Base-by-base conservation (phyloP, 2,113 vertebrate genomes). In the Larimichthys crocea region DNA sequence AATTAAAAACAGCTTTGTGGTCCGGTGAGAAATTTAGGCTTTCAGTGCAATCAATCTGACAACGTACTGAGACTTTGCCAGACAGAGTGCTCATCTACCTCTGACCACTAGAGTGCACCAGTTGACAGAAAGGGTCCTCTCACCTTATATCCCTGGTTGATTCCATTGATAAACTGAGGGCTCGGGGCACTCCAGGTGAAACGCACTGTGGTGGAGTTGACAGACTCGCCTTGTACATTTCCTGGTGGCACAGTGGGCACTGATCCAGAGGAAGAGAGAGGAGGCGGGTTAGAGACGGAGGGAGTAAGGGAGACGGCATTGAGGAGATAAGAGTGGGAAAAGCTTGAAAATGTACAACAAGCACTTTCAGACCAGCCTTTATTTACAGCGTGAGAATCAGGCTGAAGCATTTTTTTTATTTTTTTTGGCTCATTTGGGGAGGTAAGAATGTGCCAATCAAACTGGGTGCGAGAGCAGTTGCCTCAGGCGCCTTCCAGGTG, bases 111-210 rank as follows among this genome's bases (percentile, higher is more conserved):
- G 85, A 79, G 74, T 19, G 84, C 88, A 76, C 63, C 20, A 67
- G 22, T 82, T 68, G 71, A 76, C 89, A 92, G 83, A 84, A 59
- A 44, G 81, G 74, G 19, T 74, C 53, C 10, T 26, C 91, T 92
- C 93, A 99, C 98, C 98, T 99, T 99, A 91, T 99, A 99, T 55
- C 98, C 98, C 89, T 99, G 98, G 94, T 99, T 99, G 95, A 99
- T 99, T 78, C 98, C 98, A 0, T 99, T 99, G 94, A 99, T 97
- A 94, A 99, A 99, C 93, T 99, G 98, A 12, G 98, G 98, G 89
- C 97, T 99, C 31, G 98, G 98, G 26, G 98, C 97, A 55, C 94
- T 97, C 98, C 98, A 99, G 65, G 94, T 97, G 92, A 98, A 97
- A 80, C 97, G 97, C 85, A 99, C 95, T 26, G 97, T 94, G 3